Percentiles rank a stretch among this genome's conserved stretches.
Evolutionary conservation across 2,888 invertebrate genomes (phyloP).

Genomic region (Dynastes tityus): DNA sequence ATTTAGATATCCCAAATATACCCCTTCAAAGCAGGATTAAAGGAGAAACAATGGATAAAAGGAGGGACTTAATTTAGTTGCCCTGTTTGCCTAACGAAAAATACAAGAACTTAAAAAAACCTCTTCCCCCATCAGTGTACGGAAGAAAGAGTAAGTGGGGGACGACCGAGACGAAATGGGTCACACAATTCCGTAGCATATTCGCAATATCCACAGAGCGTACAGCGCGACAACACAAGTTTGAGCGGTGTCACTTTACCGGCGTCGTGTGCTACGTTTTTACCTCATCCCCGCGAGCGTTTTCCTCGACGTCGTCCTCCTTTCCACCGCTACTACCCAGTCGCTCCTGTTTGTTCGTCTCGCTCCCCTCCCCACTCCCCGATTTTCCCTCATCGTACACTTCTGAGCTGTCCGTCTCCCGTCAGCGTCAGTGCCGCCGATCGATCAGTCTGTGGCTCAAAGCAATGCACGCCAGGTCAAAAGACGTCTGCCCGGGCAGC

Average conservation of each 20-base stretch:
- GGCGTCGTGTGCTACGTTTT: conserved; percentile 55
- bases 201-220: conserved; percentile 49
- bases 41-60: not conserved
- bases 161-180: conserved; percentile 37
- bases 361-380: conserved; percentile 52
- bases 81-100: not conserved
- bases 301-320: conserved; percentile 54
- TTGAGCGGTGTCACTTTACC: conserved; percentile 59
- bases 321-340: conserved; percentile 54
- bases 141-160: conserved; percentile 1
- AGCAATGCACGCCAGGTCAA: conserved; percentile 71
- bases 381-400: conserved; percentile 54
- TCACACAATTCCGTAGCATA: conserved; percentile 49
- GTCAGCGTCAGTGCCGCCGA: conserved; percentile 69
- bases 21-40: not conserved
- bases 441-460: conserved; percentile 71
- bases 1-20: not conserved
- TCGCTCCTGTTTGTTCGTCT: conserved; percentile 48
- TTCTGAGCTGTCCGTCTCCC: conserved; percentile 71
- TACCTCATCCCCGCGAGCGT: conserved; percentile 26
- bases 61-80: conserved; percentile 6
- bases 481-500: conserved; percentile 72
- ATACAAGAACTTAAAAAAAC: conserved; percentile 5
- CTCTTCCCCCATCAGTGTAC: conserved; percentile 14
- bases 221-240: conserved; percentile 55